Percentiles rank a stretch among this genome's conserved stretches.
Conservation (phyloP, 2,797 vertebrate genomes). For the Myotis planiceps region DNA sequence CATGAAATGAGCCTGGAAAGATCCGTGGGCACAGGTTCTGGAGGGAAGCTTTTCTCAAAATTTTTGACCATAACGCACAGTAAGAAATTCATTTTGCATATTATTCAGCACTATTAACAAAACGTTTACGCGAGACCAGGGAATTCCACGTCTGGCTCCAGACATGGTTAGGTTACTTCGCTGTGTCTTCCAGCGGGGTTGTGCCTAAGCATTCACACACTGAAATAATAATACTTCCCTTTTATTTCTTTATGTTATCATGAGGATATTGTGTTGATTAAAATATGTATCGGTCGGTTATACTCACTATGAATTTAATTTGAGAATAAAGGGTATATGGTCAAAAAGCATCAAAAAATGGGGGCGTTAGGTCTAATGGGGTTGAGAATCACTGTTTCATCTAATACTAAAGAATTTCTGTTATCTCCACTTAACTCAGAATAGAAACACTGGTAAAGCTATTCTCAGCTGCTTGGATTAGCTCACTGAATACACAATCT, state of each 20-base stretch:
- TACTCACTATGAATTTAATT: background rate
- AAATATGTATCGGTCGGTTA: background rate
- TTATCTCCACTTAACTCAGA: background rate
- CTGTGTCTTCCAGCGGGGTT: background rate
- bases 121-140: background rate
- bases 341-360: background rate
- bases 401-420: conserved; percentile 14
- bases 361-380: background rate
- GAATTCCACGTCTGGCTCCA: background rate
- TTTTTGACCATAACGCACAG: background rate
- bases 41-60: background rate
- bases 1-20: background rate
- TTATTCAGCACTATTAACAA: background rate
- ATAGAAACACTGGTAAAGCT: background rate
- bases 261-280: background rate
- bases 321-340: background rate
- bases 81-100: background rate
- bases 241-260: background rate
- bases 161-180: background rate
- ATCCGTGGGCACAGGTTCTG: background rate
- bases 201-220: background rate
- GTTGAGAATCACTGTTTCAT: conserved; percentile 14
- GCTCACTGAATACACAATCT: background rate
- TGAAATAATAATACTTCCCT: background rate
- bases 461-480: background rate